Evolutionary conservation across 2,888 invertebrate genomes (phyloP), one percentile per base, ranked within the genome.

Genomic region (Lysandra bellargus): DNA sequence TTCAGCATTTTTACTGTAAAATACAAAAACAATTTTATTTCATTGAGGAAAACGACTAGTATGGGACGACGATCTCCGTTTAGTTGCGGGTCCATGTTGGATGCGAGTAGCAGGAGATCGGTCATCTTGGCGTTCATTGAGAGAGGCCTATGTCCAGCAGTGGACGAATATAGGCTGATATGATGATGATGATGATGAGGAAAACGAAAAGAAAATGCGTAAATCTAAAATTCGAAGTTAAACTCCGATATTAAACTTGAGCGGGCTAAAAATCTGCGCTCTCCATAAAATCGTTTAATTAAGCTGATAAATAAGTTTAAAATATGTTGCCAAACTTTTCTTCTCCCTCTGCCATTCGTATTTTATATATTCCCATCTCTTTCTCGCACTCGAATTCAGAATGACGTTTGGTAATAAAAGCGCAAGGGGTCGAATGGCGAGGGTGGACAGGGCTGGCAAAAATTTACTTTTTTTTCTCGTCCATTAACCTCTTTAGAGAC

Each of bases 371-470:
- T 53, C 57, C 3, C 17, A 7, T 76, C 57, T 30, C 76, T 33
- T 33, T 74, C 44, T 44, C 17, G 76, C 6, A 57, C 53, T 76
- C 76, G 74, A 74, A 74, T 23, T n/a, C 44, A 12, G 17, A 74
- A 74, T 69, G 69, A 69, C 69, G 69, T 74, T 74, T 74, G 40
- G 78, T 72, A 78, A 78, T 78, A 78, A 80, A 80, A 81, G 72
- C 78, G 79, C 79, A 82, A 83, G 84, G 85, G 88, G 88, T 88
- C 86, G 85, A 74, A 76, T 64, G n/a, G 76, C 75, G 88, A 91
- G 92, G 90, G 91, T 88, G 88, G 81, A 82, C 87, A 75, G 44
- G 79, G 69, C 17, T 69, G 69, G 5, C 69, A 69, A 86, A 90
- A 91, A 91, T 88, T 89, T 87, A 88, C 88, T 69, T 69, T 69